phyloP scores from a whole-genome alignment of 2,797 vertebrate genomes.

The Danio tinwini region DNA sequence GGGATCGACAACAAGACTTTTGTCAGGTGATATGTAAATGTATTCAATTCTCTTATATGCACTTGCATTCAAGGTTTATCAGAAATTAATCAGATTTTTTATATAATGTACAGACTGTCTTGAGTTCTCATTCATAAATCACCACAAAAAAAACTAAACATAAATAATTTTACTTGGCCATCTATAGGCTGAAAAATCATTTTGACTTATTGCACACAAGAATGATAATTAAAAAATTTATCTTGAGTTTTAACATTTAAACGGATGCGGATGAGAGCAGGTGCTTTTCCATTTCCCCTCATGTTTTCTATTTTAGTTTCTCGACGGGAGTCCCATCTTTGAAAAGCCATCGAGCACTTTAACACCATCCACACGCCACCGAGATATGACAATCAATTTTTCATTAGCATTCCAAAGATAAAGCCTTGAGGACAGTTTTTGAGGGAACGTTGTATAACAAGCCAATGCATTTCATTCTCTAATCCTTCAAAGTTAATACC shows the following conservation, averaged over 20 bases:
- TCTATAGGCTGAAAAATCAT: neutral
- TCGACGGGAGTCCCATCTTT: neutral
- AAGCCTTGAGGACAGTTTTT: neutral
- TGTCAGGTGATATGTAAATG: neutral
- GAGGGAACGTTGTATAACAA: neutral
- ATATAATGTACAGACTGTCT: neutral
- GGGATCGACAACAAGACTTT: too few species aligned
- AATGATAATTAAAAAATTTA: neutral
- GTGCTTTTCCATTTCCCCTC: neutral
- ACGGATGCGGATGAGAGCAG: neutral
- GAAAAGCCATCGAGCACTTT: slow-evolving; percentile 55
- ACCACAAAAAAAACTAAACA: neutral
- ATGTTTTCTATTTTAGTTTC: slow-evolving; percentile 15
- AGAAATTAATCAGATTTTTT: neutral
- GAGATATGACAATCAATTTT: slow-evolving; percentile 44
- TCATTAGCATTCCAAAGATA: slow-evolving; percentile 16
- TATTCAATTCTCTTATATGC: neutral
- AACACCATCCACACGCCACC: slow-evolving; percentile 23
- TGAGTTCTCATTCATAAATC: neutral
- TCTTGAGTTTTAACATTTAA: slow-evolving; percentile 25
- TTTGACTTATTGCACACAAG: neutral
- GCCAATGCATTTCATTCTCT: neutral
- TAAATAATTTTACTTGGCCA: too few species aligned
- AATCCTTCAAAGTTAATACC: neutral
- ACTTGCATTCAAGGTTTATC: neutral